Evolutionary conservation across 2,888 invertebrate species (phyloP).

Genomic region (Caenorhabditis sulstoni): DNA sequence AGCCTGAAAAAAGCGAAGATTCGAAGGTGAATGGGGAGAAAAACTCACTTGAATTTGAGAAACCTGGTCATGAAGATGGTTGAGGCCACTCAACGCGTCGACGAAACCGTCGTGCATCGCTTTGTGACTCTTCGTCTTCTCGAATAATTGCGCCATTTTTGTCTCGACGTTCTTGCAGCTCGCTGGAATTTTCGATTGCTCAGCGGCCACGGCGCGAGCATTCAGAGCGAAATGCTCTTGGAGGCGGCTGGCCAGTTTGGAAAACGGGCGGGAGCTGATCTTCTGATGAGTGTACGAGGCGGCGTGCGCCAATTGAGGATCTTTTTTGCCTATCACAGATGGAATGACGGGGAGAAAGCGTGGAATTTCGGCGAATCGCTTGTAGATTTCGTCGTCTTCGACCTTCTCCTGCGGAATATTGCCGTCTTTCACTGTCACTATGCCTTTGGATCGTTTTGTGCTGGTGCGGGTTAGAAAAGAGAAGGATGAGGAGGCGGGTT

Average conservation of each 20-base stretch:
- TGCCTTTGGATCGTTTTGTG: slow-evolving; percentile 64
- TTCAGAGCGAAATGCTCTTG: slow-evolving; percentile 73
- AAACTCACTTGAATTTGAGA: slow-evolving; percentile 57
- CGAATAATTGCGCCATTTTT: slow-evolving; percentile 27
- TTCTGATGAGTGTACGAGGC: slow-evolving; percentile 37
- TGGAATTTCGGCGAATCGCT: slow-evolving; percentile 68
- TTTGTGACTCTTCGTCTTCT: slow-evolving; percentile 44
- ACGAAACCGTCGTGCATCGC: slow-evolving; percentile 46
- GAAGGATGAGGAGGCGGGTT: slow-evolving; percentile 61
- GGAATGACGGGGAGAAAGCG: slow-evolving; percentile 71
- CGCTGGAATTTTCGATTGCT: slow-evolving; percentile 67
- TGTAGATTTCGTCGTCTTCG: slow-evolving; percentile 67
- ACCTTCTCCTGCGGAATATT: slow-evolving; percentile 53
- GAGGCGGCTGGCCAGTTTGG: slow-evolving; percentile 69
- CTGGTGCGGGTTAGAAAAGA: slow-evolving; percentile 72
- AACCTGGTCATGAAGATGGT: slow-evolving; percentile 56
- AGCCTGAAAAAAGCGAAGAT: slow-evolving; percentile 45
- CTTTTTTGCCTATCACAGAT: slow-evolving; percentile 60
- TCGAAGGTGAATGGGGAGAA: neutral
- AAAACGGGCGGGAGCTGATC: slow-evolving; percentile 61
- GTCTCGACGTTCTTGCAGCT: slow-evolving; percentile 63
- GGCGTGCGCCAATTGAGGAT: slow-evolving; percentile 13
- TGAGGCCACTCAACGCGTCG: slow-evolving; percentile 46
- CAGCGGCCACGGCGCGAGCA: slow-evolving; percentile 62
- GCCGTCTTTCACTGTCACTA: slow-evolving; percentile 66